Evolutionary conservation across 53 echinoderm and acorn worm species (phyloP).

Genomic region (Arbacia lixula): DNA sequence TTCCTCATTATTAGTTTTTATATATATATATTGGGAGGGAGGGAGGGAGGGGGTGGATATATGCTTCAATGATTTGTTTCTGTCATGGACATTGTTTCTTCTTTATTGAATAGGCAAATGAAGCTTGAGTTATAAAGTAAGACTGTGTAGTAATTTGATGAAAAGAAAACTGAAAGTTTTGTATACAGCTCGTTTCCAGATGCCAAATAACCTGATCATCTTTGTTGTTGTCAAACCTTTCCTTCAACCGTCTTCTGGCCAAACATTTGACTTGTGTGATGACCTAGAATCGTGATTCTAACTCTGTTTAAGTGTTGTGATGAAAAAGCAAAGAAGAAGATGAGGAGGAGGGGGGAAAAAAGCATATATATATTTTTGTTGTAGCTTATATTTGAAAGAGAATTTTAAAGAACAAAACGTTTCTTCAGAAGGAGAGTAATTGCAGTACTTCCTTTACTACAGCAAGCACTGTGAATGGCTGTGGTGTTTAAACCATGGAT

Average conservation of each 20-base stretch:
- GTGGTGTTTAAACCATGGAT: slow-evolving; percentile 15
- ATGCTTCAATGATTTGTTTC: too few relatives aligned
- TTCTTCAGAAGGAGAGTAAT: slow-evolving; percentile 35
- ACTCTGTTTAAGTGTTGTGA: slow-evolving; percentile 17
- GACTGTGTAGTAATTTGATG: too few relatives aligned
- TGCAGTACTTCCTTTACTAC: slow-evolving; percentile 47
- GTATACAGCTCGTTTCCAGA: too few relatives aligned
- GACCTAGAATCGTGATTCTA: background rate
- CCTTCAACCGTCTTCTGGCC: slow-evolving; percentile 50
- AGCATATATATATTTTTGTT: slow-evolving; percentile 48
- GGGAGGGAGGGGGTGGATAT: too few relatives aligned
- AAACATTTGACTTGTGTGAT: slow-evolving; percentile 49
- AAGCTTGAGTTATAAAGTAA: too few relatives aligned
- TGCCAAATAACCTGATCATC: too few relatives aligned
- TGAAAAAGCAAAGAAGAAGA: background rate
- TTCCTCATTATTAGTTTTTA: too few relatives aligned
- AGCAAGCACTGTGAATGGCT: slow-evolving; percentile 18
- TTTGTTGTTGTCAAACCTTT: too few relatives aligned
- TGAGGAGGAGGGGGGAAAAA: slow-evolving; percentile 4
- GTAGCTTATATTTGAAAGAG: slow-evolving; percentile 36
- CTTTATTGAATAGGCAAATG: too few relatives aligned
- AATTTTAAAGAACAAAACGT: slow-evolving; percentile 39
- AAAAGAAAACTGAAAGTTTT: too few relatives aligned
- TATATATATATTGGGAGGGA: too few relatives aligned
- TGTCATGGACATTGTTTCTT: too few relatives aligned